Conservation (phyloP, 2,113 vertebrate genomes). For the Percina caprodes region DNA sequence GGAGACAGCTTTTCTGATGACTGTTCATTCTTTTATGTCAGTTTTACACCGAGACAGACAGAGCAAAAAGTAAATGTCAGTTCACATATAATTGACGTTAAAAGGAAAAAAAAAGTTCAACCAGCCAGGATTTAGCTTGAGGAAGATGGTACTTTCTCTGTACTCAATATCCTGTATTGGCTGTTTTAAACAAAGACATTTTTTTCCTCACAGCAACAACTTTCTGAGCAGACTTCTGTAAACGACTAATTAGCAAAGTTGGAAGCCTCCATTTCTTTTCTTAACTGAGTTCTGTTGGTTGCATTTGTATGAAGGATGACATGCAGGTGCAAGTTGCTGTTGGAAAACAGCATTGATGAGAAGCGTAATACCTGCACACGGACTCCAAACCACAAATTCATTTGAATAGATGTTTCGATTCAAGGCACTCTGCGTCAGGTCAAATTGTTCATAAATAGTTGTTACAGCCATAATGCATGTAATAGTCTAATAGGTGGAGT, state of each 20-base stretch:
- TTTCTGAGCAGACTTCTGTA: conserved; percentile 20
- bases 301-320: conserved; percentile 3
- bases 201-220: not conserved
- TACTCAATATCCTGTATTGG: not conserved
- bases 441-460: not conserved
- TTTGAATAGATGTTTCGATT: not conserved
- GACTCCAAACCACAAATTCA: not conserved
- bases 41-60: not conserved
- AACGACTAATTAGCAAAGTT: conserved; percentile 35
- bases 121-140: not conserved
- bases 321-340: conserved; percentile 31
- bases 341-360: not conserved
- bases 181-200: not conserved
- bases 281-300: conserved; percentile 21
- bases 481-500: not conserved
- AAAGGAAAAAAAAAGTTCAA: not conserved
- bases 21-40: conserved; percentile 7
- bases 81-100: not conserved
- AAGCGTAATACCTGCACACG: conserved; percentile 2
- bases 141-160: not conserved
- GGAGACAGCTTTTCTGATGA: conserved; percentile 26
- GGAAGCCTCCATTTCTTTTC: conserved; percentile 42
- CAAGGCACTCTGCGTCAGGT: not conserved
- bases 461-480: not conserved
- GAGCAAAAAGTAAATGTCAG: not conserved